Evolutionary conservation across 2,797 vertebrate species (phyloP).

Genomic region (Bufotes viridis): DNA sequence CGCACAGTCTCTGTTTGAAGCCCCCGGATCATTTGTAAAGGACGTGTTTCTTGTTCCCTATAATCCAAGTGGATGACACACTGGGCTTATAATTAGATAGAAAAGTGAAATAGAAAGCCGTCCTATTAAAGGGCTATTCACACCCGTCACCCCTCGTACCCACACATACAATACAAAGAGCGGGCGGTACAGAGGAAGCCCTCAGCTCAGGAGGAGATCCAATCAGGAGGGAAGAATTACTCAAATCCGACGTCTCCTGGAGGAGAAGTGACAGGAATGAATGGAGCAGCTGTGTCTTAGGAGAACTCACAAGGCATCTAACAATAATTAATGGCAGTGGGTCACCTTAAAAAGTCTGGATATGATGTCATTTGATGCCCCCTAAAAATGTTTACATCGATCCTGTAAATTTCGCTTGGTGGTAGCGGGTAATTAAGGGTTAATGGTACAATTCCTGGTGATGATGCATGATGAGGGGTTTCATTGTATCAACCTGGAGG

Average conservation of each 20-base stretch:
- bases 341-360: too few species aligned
- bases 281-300: too few species aligned
- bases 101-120: neutral
- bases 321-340: too few species aligned
- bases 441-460: neutral
- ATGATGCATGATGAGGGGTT: too few species aligned
- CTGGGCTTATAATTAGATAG: conserved; percentile 15
- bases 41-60: neutral
- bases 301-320: too few species aligned
- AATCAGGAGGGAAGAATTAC: too few species aligned
- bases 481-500: too few species aligned
- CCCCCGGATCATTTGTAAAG: neutral
- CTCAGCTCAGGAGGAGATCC: neutral
- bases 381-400: too few species aligned
- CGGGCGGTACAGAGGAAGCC: neutral
- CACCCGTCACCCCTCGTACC: neutral
- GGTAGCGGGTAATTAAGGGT: too few species aligned
- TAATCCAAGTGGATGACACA: neutral
- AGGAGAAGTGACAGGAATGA: neutral
- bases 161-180: neutral
- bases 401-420: too few species aligned
- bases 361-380: too few species aligned
- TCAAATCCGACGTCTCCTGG: neutral
- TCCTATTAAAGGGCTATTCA: conserved; percentile 5
- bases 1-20: neutral